Evolutionary conservation across 1,140 invertebrate genomes (phyloP).

Genomic region (Drosophila fuyamai): DNA sequence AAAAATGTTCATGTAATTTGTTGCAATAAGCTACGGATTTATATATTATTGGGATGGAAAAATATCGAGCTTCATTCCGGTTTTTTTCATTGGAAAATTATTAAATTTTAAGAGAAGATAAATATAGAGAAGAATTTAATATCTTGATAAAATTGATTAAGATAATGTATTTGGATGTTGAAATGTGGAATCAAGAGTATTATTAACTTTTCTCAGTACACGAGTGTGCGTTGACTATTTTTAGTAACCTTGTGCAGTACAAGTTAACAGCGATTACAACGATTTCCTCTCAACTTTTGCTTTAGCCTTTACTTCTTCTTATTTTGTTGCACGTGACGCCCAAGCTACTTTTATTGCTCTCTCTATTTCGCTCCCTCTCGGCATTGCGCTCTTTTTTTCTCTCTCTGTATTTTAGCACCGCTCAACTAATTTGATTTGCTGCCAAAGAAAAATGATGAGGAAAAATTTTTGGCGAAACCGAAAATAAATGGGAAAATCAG

Average conservation of each 20-base stretch:
- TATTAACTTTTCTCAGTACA: constrained; percentile 2
- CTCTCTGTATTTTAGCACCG: constrained; percentile 44
- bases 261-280: constrained; percentile 55
- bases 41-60: too few species aligned
- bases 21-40: too few species aligned
- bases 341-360: constrained; percentile 31
- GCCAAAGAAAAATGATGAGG: constrained; percentile 41
- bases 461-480: constrained; percentile 38
- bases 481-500: constrained; percentile 3
- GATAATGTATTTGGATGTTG: too few species aligned
- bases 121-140: too few species aligned
- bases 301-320: constrained; percentile 10
- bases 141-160: too few species aligned
- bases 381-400: not conserved
- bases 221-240: constrained; percentile 44
- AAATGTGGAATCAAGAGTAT: too few species aligned
- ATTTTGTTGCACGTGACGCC: constrained; percentile 41
- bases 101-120: too few species aligned
- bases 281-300: constrained; percentile 18
- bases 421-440: constrained; percentile 66
- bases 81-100: too few species aligned
- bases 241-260: constrained; percentile 53
- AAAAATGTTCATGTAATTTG: too few species aligned
- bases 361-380: not conserved
- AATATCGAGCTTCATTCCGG: too few species aligned